Conservation (phyloP, 2,888 invertebrate genomes). For the Bursaphelenchus okinawaensis region DNA sequence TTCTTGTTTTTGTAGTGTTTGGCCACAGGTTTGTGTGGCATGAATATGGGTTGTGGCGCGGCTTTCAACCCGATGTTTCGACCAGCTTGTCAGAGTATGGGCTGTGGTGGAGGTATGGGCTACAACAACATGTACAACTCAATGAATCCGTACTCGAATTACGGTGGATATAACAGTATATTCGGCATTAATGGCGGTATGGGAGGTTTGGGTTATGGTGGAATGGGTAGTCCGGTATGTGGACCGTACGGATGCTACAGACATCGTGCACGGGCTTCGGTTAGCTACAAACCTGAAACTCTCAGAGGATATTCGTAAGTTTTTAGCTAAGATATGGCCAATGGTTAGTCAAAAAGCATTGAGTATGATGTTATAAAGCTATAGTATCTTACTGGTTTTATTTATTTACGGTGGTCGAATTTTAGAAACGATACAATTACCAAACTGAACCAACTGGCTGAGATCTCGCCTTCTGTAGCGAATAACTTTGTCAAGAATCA, state of each 20-base stretch:
- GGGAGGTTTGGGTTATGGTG: background rate
- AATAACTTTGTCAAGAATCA: background rate
- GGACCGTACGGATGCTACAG: constrained; percentile 29
- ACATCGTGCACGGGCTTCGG: constrained; percentile 34
- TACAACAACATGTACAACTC: background rate
- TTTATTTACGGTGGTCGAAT: background rate
- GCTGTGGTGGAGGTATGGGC: constrained; percentile 3
- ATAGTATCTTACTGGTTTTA: too few relatives aligned
- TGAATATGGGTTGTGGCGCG: constrained; percentile 31
- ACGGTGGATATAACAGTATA: background rate
- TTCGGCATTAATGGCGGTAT: constrained; percentile 4
- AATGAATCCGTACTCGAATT: background rate
- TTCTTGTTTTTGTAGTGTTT: constrained; percentile 34
- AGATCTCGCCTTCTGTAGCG: constrained; percentile 12
- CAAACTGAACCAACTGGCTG: constrained; percentile 12
- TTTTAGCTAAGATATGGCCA: background rate
- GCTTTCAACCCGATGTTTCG: constrained; percentile 18
- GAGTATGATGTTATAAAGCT: too few relatives aligned
- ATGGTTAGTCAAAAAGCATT: background rate
- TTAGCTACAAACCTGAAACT: constrained; percentile 33
- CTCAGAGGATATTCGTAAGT: background rate
- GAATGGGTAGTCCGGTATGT: constrained; percentile 5
- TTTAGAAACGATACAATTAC: constrained; percentile 5
- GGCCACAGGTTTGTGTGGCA: constrained; percentile 47
- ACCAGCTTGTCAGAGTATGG: constrained; percentile 13